phyloP scores from a whole-genome alignment of 2,797 vertebrate genomes.

The Callimico goeldii region DNA sequence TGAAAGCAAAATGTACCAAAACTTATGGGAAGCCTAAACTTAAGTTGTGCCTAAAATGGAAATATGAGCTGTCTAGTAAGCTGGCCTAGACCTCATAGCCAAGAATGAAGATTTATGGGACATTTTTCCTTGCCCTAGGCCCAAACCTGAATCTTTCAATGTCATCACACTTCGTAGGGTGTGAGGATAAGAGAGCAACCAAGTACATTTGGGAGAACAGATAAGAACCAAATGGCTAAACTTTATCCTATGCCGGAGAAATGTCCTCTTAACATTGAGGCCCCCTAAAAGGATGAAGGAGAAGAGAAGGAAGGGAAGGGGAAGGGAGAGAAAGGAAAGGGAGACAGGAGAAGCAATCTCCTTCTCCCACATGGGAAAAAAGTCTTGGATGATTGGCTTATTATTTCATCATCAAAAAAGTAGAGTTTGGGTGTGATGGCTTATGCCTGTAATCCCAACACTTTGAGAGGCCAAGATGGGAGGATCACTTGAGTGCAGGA shows the following conservation, averaged over 20 bases:
- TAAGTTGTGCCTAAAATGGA: background rate
- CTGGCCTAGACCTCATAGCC: background rate
- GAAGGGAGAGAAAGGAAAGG: background rate
- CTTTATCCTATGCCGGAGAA: background rate
- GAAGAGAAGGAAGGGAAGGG: background rate
- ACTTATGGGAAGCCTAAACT: background rate
- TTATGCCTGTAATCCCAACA: background rate
- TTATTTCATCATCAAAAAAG: background rate
- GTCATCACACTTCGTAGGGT: background rate
- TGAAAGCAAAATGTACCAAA: constrained; percentile 8
- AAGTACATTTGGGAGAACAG: background rate
- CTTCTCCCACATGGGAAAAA: background rate
- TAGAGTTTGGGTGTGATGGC: background rate
- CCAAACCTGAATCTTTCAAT: background rate
- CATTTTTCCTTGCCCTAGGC: background rate
- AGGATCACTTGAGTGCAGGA: background rate
- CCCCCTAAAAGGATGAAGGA: background rate
- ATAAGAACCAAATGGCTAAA: background rate
- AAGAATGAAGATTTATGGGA: background rate
- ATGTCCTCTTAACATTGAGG: background rate
- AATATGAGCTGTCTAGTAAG: background rate
- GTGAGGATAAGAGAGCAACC: background rate
- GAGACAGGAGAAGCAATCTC: background rate
- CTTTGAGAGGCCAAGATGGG: background rate
- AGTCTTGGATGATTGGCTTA: background rate